Percentiles rank a stretch among this genome's conserved stretches.
Evolutionary conservation across 2,113 vertebrate species (phyloP).

Genomic region (Gymnorhina tibicen): DNA sequence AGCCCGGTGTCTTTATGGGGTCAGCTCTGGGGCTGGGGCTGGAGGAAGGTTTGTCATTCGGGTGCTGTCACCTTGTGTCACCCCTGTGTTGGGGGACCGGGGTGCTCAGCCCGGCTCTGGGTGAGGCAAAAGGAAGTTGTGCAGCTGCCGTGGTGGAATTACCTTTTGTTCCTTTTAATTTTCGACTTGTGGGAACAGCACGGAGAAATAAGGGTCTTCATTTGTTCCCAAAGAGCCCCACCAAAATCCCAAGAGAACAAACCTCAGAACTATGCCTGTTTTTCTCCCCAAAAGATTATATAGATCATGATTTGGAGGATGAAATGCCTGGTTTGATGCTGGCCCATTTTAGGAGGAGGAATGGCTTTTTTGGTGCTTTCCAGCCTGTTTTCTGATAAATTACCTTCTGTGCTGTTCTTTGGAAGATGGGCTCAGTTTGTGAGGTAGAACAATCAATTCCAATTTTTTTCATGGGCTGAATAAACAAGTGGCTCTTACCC

Average conservation of each 20-base stretch:
- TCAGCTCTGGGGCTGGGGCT: not conserved
- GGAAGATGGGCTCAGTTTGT: not conserved
- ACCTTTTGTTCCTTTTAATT: not conserved
- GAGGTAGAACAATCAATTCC: not conserved
- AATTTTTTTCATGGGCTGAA: not conserved
- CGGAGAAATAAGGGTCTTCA: not conserved
- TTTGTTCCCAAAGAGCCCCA: not conserved
- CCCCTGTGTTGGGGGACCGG: not conserved
- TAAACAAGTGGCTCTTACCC: not conserved
- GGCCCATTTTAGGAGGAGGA: not conserved
- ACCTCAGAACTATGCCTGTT: not conserved
- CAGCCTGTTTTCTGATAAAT: not conserved
- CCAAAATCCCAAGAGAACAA: not conserved
- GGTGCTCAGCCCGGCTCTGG: not conserved
- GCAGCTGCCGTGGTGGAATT: not conserved
- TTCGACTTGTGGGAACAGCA: not conserved
- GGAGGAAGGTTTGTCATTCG: accelerated
- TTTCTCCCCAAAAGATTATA: not conserved
- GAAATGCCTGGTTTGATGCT: not conserved
- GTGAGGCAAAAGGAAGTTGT: not conserved
- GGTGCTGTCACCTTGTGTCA: not conserved
- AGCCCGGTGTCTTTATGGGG: no score
- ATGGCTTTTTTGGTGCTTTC: not conserved
- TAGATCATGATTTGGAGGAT: not conserved
- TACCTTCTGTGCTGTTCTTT: not conserved